Percentiles rank a stretch among this genome's conserved stretches.
Evolutionary conservation across 2,888 invertebrate species (phyloP).

Genomic region (Tetranychus truncatus): DNA sequence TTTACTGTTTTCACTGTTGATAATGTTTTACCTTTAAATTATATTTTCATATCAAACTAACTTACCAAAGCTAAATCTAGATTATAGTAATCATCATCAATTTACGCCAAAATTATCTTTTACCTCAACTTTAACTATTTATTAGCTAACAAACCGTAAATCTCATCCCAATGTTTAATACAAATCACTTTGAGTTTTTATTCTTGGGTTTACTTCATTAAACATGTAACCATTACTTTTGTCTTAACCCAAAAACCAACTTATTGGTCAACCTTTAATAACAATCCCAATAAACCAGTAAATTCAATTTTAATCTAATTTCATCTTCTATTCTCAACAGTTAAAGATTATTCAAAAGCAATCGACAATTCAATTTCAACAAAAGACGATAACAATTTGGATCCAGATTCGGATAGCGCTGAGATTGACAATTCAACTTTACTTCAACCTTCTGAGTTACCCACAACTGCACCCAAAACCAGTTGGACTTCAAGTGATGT

Average conservation of each 20-base stretch:
- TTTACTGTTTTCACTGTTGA: too few species aligned
- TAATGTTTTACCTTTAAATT: too few species aligned
- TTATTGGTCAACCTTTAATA: neutral
- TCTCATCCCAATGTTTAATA: too few species aligned
- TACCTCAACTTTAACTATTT: too few species aligned
- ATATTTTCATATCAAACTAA: too few species aligned
- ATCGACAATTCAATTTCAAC: neutral
- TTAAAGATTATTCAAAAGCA: neutral
- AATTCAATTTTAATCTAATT: neutral
- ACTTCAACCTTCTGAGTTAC: neutral
- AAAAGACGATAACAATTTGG: neutral
- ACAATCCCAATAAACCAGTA: neutral
- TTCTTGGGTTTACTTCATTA: neutral
- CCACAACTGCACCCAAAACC: neutral
- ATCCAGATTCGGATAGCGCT: neutral
- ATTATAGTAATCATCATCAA: too few species aligned
- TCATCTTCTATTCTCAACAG: neutral
- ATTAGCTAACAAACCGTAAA: too few species aligned
- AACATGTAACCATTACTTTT: neutral
- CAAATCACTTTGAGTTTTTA: too few species aligned
- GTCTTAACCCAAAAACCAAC: neutral
- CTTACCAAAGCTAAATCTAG: too few species aligned
- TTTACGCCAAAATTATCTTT: too few species aligned
- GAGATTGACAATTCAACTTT: neutral
- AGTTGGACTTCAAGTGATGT: neutral